Evolutionary conservation across 2,888 invertebrate genomes (phyloP).

Genomic region (Ormyrus thymus): DNA sequence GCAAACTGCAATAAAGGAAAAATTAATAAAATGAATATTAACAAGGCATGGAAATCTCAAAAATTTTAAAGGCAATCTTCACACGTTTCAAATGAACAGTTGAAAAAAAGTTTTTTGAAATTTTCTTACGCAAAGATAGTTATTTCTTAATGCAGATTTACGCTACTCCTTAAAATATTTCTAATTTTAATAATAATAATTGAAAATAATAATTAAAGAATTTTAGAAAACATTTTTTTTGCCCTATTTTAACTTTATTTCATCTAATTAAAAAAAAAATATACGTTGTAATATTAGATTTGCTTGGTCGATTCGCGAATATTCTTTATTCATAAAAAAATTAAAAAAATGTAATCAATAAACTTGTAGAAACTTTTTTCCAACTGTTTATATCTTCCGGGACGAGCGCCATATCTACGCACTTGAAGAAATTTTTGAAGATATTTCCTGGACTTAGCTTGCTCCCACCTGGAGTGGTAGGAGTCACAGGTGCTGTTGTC

Average conservation of each 20-base stretch:
- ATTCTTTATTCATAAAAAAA: too few relatives aligned
- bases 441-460: slow-evolving; percentile 91
- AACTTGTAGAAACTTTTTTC: slow-evolving; percentile 24
- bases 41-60: slow-evolving; percentile 52
- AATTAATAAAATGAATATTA: slow-evolving; percentile 47
- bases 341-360: too few relatives aligned
- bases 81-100: slow-evolving; percentile 53
- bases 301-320: too few relatives aligned
- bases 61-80: slow-evolving; percentile 49
- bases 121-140: slow-evolving; percentile 27
- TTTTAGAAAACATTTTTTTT: too few relatives aligned
- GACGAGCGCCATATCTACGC: slow-evolving; percentile 76
- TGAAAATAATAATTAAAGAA: too few relatives aligned
- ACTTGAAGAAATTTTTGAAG: slow-evolving; percentile 98
- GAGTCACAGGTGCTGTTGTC: slow-evolving; percentile 77
- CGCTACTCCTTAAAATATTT: too few relatives aligned
- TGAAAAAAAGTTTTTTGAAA: slow-evolving; percentile 39
- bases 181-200: too few relatives aligned
- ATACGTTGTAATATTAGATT: too few relatives aligned
- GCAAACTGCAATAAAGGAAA: slow-evolving; percentile 46
- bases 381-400: slow-evolving; percentile 62
- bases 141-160: too few relatives aligned
- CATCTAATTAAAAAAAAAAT: too few relatives aligned
- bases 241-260: too few relatives aligned
- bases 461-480: slow-evolving; percentile 79